phyloP scores from a whole-genome alignment of 2,113 vertebrate species.

The Podocnemis expansa region DNA sequence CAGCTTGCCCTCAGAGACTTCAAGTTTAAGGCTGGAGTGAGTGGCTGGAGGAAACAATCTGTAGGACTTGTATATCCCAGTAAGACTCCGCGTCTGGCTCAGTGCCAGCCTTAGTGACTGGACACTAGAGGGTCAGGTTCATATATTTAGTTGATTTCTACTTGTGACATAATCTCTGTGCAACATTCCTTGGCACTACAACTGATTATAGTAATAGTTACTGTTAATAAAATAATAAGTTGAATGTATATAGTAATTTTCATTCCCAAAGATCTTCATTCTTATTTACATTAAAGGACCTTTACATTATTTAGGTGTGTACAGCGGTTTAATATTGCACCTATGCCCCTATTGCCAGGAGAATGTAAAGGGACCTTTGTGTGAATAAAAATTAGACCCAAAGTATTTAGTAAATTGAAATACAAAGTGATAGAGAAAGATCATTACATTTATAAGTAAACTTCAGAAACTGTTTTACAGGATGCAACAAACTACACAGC shows the following conservation, averaged over 20 bases:
- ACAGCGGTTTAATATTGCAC: too few relatives aligned
- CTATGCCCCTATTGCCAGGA: rapidly evolving
- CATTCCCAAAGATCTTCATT: neutral
- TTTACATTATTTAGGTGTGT: neutral
- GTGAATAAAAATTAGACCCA: neutral
- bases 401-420: neutral
- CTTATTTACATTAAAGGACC: neutral
- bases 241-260: neutral
- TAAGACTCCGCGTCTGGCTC: neutral
- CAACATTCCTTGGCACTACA: neutral
- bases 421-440: neutral
- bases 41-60: neutral
- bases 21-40: neutral
- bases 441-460: neutral
- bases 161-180: constrained; percentile 19
- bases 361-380: neutral
- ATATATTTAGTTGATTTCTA: neutral
- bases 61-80: neutral
- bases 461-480: neutral
- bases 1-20: neutral
- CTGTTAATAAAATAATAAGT: neutral
- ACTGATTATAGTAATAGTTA: neutral
- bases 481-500: neutral
- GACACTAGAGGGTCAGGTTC: neutral
- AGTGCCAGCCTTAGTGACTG: neutral